A percentile compares a stretch with the other conserved stretches of the same genome.
These are phyloP conservation scores for Phataginus tricuspis DNA, from an alignment of 2,797 vertebrate genomes.

Conservation along the genomic window DNA sequence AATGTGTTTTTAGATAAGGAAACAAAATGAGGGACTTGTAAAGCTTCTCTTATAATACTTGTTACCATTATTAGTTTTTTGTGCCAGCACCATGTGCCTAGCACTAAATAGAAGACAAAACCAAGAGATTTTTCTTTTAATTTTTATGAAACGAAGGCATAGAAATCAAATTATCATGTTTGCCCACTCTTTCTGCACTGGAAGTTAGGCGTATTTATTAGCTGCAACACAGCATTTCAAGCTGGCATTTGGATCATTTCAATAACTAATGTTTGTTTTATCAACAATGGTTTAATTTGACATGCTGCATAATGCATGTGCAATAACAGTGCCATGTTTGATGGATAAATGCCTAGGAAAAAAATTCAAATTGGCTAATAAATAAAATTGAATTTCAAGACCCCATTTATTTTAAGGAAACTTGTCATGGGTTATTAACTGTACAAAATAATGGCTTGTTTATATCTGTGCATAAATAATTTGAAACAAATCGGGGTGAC, in stretches of 20 bases:
- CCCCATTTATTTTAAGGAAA: slow-evolving; percentile 87
- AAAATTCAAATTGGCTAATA: slow-evolving; percentile 87
- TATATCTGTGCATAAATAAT: slow-evolving; percentile 85
- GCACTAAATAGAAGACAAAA: slow-evolving; percentile 20
- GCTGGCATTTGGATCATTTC: slow-evolving; percentile 84
- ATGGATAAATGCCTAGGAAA: slow-evolving; percentile 87
- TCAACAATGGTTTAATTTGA: slow-evolving; percentile 89
- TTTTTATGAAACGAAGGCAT: slow-evolving; percentile 49
- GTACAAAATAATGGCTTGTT: slow-evolving; percentile 85
- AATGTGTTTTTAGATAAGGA: slow-evolving; percentile 13
- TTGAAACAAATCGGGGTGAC: slow-evolving; percentile 78
- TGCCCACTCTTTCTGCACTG: slow-evolving; percentile 62
- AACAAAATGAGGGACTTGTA: neutral
- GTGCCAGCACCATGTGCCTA: neutral
- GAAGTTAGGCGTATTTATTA: slow-evolving; percentile 81
- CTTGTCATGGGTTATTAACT: slow-evolving; percentile 88
- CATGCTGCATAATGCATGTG: slow-evolving; percentile 86
- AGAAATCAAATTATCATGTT: slow-evolving; percentile 72
- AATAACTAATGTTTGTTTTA: slow-evolving; percentile 88
- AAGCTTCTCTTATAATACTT: neutral
- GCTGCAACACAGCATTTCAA: slow-evolving; percentile 78
- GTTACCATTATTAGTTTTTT: neutral
- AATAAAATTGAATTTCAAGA: slow-evolving; percentile 86
- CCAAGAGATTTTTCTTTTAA: neutral
- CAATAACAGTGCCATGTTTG: slow-evolving; percentile 86